Conservation (phyloP, 2,797 vertebrate species). For the Prunella strophiata region DNA sequence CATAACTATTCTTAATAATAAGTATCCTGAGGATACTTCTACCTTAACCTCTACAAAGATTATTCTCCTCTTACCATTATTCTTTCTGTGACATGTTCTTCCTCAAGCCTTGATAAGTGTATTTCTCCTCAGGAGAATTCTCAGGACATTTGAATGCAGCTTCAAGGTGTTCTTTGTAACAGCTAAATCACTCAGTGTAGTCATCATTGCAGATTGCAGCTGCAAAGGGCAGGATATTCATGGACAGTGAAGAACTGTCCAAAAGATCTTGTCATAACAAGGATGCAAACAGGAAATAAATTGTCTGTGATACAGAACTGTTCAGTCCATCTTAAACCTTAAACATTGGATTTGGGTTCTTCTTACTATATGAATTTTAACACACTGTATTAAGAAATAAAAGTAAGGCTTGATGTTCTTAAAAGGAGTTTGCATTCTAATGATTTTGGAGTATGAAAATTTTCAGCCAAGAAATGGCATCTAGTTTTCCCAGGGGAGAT, state of each 20-base stretch:
- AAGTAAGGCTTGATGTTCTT: not conserved
- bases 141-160: not conserved
- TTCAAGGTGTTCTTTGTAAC: not conserved
- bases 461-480: not conserved
- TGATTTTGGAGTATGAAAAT: not conserved
- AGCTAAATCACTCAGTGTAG: not conserved
- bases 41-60: not conserved
- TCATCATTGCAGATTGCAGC: not conserved
- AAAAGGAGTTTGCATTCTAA: not conserved
- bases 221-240: not conserved
- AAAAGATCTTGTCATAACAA: not conserved
- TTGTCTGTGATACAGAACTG: not conserved
- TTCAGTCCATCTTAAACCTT: not conserved
- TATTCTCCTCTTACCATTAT: not conserved
- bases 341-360: not conserved
- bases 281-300: not conserved
- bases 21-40: not conserved
- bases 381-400: not conserved
- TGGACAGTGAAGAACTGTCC: not conserved
- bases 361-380: not conserved
- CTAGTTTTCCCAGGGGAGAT: not conserved
- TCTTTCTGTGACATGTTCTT: not conserved
- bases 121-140: not conserved
- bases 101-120: not conserved
- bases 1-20: not conserved